These are phyloP conservation scores for Meteorus cinctellus DNA, from an alignment of 2,888 invertebrate species.

Conservation along the genomic window DNA sequence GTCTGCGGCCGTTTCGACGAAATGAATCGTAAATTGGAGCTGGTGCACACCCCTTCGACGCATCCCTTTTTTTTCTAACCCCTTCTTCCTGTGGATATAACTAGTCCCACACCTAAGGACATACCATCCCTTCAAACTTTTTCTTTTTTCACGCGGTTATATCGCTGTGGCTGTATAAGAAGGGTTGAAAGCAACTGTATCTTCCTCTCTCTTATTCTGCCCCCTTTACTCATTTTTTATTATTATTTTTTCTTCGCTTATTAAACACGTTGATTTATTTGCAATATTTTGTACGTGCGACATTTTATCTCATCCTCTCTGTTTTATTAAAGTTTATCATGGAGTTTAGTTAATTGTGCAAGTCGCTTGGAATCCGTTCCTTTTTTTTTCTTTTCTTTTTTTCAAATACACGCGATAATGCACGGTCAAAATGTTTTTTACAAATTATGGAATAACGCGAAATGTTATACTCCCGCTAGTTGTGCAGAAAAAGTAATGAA, in stretches of 20 bases:
- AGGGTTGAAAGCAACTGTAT: conserved; percentile 60
- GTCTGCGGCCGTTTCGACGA: conserved; percentile 68
- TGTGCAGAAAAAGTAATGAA: too few relatives aligned
- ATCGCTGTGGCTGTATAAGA: conserved; percentile 27
- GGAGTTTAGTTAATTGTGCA: background rate
- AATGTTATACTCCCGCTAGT: too few relatives aligned
- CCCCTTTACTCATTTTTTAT: conserved; percentile 25
- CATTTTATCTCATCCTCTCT: conserved; percentile 66
- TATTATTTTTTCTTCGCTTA: conserved; percentile 57
- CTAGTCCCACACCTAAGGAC: conserved; percentile 7
- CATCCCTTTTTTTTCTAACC: conserved; percentile 48
- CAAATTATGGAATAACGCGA: too few relatives aligned
- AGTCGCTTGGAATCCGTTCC: background rate
- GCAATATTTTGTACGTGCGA: conserved; percentile 62
- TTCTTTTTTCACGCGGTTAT: conserved; percentile 47
- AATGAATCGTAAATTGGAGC: conserved; percentile 72
- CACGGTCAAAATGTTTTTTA: too few relatives aligned
- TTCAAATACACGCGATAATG: too few relatives aligned
- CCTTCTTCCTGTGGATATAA: conserved; percentile 38
- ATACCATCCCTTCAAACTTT: background rate
- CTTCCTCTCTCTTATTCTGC: conserved; percentile 49
- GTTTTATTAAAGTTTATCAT: background rate
- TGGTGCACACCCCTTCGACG: conserved; percentile 59
- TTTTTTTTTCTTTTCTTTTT: too few relatives aligned
- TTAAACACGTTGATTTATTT: conserved; percentile 69